Conservation (phyloP, 2,888 invertebrate genomes). For the Nomada lathburiana region DNA sequence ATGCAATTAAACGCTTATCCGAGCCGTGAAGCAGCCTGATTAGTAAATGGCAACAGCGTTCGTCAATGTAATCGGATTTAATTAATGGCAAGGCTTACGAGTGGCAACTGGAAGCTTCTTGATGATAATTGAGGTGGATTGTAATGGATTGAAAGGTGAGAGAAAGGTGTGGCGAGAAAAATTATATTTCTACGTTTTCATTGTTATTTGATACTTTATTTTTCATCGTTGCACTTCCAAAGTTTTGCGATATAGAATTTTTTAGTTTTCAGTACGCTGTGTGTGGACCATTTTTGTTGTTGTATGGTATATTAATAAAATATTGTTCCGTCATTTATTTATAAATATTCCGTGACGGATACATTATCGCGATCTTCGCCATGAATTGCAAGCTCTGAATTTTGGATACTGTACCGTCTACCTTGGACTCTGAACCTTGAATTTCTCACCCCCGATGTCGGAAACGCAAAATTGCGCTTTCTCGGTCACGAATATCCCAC, state of each 20-base stretch:
- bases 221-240: background rate
- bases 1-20: background rate
- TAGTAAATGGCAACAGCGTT: background rate
- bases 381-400: background rate
- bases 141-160: too few relatives aligned
- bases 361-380: background rate
- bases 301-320: too few relatives aligned
- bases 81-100: background rate
- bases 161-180: background rate
- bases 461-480: too few relatives aligned
- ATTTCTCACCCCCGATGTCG: background rate
- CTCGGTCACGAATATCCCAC: too few relatives aligned
- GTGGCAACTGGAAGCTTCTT: background rate
- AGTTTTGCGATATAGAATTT: background rate
- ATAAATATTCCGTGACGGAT: too few relatives aligned
- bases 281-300: too few relatives aligned
- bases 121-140: too few relatives aligned
- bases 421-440: background rate
- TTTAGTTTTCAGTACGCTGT: too few relatives aligned
- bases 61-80: background rate
- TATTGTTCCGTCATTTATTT: too few relatives aligned
- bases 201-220: background rate
- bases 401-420: background rate
- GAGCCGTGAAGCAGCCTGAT: conserved; percentile 10
- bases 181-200: background rate